Base-by-base conservation (phyloP, 2,888 invertebrate species). In the Yponomeuta sedellus region DNA sequence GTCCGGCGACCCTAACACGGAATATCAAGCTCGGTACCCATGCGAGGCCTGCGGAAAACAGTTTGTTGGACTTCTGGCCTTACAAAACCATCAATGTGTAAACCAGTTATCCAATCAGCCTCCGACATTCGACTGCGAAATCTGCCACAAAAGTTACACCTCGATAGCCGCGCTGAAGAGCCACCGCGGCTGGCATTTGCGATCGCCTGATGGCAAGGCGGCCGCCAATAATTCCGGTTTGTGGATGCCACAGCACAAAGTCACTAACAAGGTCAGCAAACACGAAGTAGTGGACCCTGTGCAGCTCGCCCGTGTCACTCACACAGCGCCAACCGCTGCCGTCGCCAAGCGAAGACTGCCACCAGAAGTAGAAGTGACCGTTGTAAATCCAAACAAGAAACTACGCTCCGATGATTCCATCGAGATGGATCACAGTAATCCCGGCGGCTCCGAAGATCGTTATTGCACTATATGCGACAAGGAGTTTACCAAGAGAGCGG, bases 181-280 rank as follows among this genome's bases (percentile, higher is more conserved):
- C 70, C 95, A 95, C 77, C 88, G 94, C 64, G 94, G 94, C 11
- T 94, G 94, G 89, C 95, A 95, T 75, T 88, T 93, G 67, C 91
- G 94, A 25, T 92, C 93, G 0, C 92, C 92, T 3, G 89, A 91
- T 70, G 88, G 91, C 3, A 92, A 92, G 75, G 92, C 92, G 52
- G 92, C 92, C 20, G 92, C 91, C 8, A 92, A 91, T 68, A 92
- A 92, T 67, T 81, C 83, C 34, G 92, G 91, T 0, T 80, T 92
- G 3, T 92, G 92, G 92, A 92, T 92, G 92, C 92, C 92, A 2
- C 92, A 92, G 70, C 88, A 89, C 71, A 91, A 91, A 76, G 91
- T 91, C 20, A 91, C 92, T 10, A 90, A 80, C 70, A 92, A 92
- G 74, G 85, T 91, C 25, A 92, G 92, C 70, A 91, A 91, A 72